Percentiles rank a stretch among this genome's conserved stretches.
These are phyloP conservation scores for Crax fasciolata DNA, from an alignment of 2,797 vertebrate genomes.

Conservation along the genomic window DNA sequence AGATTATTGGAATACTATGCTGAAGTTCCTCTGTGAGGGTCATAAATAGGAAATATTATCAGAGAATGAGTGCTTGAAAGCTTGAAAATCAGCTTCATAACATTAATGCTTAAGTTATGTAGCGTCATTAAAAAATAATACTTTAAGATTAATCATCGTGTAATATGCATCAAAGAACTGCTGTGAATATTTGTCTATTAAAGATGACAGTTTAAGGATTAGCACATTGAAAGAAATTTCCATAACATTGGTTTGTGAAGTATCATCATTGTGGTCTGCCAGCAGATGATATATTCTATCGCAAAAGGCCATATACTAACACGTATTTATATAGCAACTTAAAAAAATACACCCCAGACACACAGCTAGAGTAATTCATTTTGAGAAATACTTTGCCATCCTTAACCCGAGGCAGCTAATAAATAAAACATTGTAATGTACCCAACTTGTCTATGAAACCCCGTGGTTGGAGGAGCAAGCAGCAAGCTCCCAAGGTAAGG, in stretches of 20 bases:
- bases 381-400: conserved; percentile 25
- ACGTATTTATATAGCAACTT: background rate
- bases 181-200: background rate
- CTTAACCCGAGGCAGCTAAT: conserved; percentile 30
- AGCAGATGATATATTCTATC: background rate
- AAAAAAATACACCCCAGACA: background rate
- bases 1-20: background rate
- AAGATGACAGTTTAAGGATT: conserved; percentile 11
- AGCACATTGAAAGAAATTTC: background rate
- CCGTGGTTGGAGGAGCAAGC: background rate
- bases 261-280: background rate
- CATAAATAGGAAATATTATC: conserved; percentile 3
- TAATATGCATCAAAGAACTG: conserved; percentile 6
- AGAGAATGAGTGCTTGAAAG: background rate
- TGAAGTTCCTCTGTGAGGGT: background rate
- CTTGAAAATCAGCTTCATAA: background rate
- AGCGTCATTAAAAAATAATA: conserved; percentile 31
- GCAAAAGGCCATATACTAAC: background rate
- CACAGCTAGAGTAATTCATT: background rate
- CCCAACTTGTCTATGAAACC: background rate
- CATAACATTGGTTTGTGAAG: background rate
- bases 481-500: background rate
- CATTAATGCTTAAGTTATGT: background rate
- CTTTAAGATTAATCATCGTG: background rate
- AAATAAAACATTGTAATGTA: background rate